Conservation (phyloP, 92 coral and sea anemone species). For the Siderastrea radians region DNA sequence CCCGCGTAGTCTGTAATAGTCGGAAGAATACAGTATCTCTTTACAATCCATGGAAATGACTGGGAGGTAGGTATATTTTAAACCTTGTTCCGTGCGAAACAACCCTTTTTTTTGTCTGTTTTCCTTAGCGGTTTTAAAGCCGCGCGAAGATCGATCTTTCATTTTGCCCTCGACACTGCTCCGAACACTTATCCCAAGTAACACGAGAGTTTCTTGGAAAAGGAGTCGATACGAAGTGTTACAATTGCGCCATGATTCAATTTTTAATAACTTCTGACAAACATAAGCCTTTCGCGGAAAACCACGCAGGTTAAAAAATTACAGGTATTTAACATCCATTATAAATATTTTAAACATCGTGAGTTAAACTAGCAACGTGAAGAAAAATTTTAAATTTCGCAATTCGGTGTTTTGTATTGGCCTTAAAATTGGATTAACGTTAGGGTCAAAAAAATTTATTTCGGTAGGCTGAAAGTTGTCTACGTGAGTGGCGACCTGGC, state of each 20-base stretch:
- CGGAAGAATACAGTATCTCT: conserved; percentile 2
- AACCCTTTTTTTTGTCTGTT: not conserved
- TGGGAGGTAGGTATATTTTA: conserved; percentile 36
- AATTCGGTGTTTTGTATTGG: not conserved
- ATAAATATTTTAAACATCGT: not conserved
- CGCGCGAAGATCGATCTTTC: not conserved
- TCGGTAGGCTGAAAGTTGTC: not conserved
- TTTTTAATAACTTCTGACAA: no score
- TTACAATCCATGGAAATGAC: not conserved
- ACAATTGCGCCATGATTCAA: not conserved
- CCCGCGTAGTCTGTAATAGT: not conserved
- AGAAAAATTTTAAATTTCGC: not conserved
- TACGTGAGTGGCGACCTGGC: conserved; percentile 39
- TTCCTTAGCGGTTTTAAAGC: conserved; percentile 20
- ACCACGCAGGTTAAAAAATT: not conserved
- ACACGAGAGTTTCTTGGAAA: not conserved
- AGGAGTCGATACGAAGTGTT: not conserved
- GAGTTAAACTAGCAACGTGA: conserved; percentile 2
- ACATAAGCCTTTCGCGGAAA: not conserved
- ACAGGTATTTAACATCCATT: not conserved
- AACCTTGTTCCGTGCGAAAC: not conserved
- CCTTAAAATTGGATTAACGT: not conserved
- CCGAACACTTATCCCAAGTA: not conserved
- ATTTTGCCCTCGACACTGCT: not conserved
- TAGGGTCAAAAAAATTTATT: not conserved